Conservation (phyloP, 2,113 vertebrate species). For the Albula glossodonta region DNA sequence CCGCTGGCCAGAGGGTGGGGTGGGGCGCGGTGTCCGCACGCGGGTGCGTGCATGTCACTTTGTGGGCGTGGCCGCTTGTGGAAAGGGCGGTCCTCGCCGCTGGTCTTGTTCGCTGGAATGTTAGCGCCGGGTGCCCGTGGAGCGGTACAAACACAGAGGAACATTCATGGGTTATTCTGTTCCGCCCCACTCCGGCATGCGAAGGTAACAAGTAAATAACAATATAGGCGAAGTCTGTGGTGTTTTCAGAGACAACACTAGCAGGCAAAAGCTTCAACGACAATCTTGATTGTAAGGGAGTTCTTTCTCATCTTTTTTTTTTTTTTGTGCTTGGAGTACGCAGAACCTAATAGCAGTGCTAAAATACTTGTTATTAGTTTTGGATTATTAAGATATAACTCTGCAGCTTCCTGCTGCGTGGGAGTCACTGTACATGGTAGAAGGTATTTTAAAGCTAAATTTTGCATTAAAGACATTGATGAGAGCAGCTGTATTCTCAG, state of each 20-base stretch:
- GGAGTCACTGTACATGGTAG: slow-evolving; percentile 28
- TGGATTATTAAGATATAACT: slow-evolving; percentile 35
- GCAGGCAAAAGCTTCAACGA: slow-evolving; percentile 34
- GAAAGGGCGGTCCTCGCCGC: neutral
- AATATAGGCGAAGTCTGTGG: neutral
- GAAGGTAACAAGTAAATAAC: neutral
- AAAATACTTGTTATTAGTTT: slow-evolving; percentile 38
- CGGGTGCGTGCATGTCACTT: slow-evolving; percentile 9
- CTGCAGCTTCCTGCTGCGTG: slow-evolving; percentile 25
- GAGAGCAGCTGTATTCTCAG: slow-evolving; percentile 25
- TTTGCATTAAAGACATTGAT: slow-evolving; percentile 39
- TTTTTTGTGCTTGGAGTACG: slow-evolving; percentile 36
- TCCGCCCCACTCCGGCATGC: neutral
- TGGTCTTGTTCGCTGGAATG: neutral
- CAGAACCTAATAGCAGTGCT: slow-evolving; percentile 35
- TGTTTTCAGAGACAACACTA: slow-evolving; percentile 18
- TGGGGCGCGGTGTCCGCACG: neutral
- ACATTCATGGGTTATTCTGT: neutral
- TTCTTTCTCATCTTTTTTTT: slow-evolving; percentile 25
- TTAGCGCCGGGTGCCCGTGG: neutral
- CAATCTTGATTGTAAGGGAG: slow-evolving; percentile 31
- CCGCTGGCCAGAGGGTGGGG: no score
- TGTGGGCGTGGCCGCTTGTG: neutral
- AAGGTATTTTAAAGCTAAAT: slow-evolving; percentile 38
- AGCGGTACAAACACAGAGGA: neutral